Evolutionary conservation across 2,113 vertebrate genomes (phyloP).

Genomic region (Bufo gargarizans): DNA sequence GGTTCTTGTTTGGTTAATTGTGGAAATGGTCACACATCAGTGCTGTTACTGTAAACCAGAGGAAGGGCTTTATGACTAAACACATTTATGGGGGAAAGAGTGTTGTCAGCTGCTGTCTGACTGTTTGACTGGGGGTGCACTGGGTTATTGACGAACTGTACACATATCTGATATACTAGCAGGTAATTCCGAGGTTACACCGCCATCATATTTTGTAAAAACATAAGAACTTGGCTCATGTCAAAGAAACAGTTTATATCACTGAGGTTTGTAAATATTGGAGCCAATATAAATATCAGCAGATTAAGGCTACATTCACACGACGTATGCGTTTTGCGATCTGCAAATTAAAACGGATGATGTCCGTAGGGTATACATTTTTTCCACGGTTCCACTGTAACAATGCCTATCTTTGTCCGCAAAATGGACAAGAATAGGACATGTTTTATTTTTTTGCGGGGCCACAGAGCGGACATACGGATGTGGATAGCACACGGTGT

Average conservation of each 20-base stretch:
- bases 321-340: too few species aligned
- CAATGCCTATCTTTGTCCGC: too few species aligned
- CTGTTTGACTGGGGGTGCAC: background rate
- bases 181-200: background rate
- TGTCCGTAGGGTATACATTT: too few species aligned
- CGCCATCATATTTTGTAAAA: background rate
- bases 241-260: background rate
- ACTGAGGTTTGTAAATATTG: background rate
- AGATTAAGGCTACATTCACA: background rate
- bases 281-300: background rate
- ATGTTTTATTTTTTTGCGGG: too few species aligned
- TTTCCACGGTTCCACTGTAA: too few species aligned
- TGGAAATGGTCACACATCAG: constrained; percentile 25
- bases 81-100: background rate
- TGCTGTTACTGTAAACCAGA: constrained; percentile 18
- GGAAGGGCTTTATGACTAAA: background rate
- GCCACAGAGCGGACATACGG: too few species aligned
- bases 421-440: too few species aligned
- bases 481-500: too few species aligned
- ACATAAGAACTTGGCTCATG: background rate
- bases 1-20: constrained; percentile 23
- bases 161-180: background rate
- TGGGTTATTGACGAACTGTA: background rate
- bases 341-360: too few species aligned
- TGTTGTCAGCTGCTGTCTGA: constrained; percentile 6